Evolutionary conservation across 1,140 invertebrate genomes (phyloP).

Genomic region (Ridgeia piscesae): DNA sequence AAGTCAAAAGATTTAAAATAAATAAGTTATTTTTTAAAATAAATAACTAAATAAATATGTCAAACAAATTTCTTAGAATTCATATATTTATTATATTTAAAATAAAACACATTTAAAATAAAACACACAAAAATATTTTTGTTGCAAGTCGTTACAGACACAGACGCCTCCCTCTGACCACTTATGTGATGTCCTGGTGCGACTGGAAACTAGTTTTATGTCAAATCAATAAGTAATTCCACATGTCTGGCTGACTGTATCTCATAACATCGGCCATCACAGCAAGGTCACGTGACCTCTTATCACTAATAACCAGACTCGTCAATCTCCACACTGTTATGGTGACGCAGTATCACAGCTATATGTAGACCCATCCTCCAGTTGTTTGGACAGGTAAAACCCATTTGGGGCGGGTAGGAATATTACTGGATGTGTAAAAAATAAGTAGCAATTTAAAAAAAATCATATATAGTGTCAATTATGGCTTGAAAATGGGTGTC

Average conservation of each 20-base stretch:
- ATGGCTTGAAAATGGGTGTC: no score
- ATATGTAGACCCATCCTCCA: no score
- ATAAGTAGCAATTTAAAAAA: no score
- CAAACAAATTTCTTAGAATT: no score
- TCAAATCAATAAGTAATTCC: slow-evolving; percentile 1
- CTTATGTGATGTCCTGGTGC: neutral
- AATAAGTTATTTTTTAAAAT: no score
- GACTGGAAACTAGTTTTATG: neutral
- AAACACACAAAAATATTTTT: neutral
- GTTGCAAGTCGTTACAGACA: neutral
- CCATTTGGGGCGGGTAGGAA: no score
- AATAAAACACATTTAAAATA: neutral
- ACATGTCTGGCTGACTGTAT: neutral
- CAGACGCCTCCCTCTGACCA: neutral
- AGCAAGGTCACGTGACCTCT: neutral
- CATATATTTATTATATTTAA: no score
- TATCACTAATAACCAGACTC: neutral
- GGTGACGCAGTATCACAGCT: neutral
- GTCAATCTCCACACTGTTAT: neutral
- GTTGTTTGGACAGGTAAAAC: no score
- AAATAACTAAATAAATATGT: no score
- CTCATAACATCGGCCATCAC: neutral
- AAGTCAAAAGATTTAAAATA: no score
- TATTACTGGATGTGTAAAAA: no score
- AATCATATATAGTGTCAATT: no score